These are phyloP conservation scores for Scaptomyza caliginosa DNA, from an alignment of 2,888 invertebrate genomes.

Conservation along the genomic window DNA sequence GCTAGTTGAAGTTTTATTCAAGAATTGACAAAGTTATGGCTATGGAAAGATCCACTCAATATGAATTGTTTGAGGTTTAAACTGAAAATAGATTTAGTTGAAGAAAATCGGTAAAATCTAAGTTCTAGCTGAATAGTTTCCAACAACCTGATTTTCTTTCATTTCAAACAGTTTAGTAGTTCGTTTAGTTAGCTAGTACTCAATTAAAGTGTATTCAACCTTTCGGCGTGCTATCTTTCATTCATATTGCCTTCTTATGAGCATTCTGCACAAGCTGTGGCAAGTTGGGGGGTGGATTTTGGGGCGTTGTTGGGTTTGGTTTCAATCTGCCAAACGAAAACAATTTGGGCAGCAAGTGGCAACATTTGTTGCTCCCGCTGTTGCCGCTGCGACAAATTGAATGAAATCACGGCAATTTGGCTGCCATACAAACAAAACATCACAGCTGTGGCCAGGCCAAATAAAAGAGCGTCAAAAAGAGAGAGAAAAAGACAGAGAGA, in stretches of 20 bases:
- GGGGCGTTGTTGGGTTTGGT: conserved; percentile 15
- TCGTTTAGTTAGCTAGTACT: background rate
- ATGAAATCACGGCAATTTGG: conserved; percentile 82
- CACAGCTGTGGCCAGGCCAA: conserved; percentile 69
- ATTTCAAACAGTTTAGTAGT: no score
- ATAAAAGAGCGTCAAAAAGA: conserved; percentile 25
- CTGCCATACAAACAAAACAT: conserved; percentile 57
- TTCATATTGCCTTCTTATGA: conserved; percentile 56
- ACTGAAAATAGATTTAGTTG: no score
- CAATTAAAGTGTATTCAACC: background rate
- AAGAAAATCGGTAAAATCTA: no score
- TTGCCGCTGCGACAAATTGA: conserved; percentile 77
- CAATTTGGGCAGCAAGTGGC: conserved; percentile 80
- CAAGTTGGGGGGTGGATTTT: background rate
- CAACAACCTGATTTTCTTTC: no score
- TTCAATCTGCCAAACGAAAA: conserved; percentile 69
- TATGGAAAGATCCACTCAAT: no score
- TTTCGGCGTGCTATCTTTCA: background rate
- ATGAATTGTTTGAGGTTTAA: no score
- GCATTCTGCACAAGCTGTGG: conserved; percentile 64
- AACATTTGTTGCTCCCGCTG: conserved; percentile 77
- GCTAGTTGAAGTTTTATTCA: no score
- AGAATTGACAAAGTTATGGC: no score
- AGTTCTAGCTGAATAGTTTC: no score
- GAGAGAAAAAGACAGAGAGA: background rate